phyloP scores from a whole-genome alignment of 2,797 vertebrate genomes.

The Phyllotis vaccarum region DNA sequence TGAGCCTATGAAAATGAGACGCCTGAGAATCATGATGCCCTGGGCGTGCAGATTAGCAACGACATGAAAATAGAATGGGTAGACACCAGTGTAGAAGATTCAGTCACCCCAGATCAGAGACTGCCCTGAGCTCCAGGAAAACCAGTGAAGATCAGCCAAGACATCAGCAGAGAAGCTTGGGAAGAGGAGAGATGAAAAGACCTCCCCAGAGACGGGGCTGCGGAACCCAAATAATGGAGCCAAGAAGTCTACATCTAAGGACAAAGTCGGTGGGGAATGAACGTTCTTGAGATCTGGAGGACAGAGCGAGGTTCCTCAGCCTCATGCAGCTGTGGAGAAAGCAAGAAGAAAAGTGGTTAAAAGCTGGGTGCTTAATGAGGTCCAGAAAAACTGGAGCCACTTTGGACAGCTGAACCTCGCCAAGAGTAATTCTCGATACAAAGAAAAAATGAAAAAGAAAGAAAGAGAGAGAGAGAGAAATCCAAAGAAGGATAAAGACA shows the following conservation, averaged over 20 bases:
- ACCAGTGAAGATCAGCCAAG: fast-evolving
- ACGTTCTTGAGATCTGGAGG: not conserved
- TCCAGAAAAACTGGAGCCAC: not conserved
- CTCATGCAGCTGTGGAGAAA: not conserved
- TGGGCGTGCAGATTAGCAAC: not conserved
- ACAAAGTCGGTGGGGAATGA: not conserved
- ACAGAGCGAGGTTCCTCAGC: not conserved
- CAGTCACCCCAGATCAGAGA: constrained; percentile 63
- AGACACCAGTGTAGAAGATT: fast-evolving
- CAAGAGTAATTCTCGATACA: not conserved
- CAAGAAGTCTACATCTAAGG: fast-evolving
- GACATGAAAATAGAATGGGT: fast-evolving
- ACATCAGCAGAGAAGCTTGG: not conserved
- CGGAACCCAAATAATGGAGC: not conserved
- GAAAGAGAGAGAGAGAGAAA: not conserved
- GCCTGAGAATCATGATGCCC: not conserved
- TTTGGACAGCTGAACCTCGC: not conserved
- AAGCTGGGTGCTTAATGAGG: fast-evolving
- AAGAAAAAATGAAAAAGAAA: not conserved
- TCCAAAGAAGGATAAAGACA: not conserved
- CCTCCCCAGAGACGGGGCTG: not conserved
- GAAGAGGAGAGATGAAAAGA: not conserved
- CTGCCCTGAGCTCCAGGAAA: not conserved
- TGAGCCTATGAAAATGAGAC: not conserved
- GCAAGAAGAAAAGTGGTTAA: fast-evolving